Base-by-base conservation (phyloP, 2,888 invertebrate genomes). In the Catocala nupta region DNA sequence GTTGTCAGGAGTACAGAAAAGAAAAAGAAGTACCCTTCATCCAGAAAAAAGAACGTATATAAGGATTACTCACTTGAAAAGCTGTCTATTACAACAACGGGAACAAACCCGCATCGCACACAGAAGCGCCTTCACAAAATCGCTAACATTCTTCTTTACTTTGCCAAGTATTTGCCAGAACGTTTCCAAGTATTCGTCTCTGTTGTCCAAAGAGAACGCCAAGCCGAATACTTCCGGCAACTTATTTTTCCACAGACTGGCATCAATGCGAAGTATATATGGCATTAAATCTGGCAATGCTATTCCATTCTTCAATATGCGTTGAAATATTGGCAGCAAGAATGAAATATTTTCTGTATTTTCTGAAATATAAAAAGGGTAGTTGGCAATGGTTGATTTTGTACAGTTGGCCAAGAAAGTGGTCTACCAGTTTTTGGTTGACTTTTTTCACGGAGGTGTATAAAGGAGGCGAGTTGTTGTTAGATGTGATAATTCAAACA, bases 41-140 rank as follows among this genome's bases (percentile, higher is more conserved):
- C 25, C 25, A 25, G 25, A 25, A 3, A 25, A 25, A 25, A 25
- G 4, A 39, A 36, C 8, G 5, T 72, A 81, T 7, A 48, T n/a
- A 48, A 34, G 8, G 51, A 11, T 25, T 10, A 49, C 78, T 75
- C 53, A 90, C 92, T 81, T 85, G 48, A 90, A 86, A 25, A 86
- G 78, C 0, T 63, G 64, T 9, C 71, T 69, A 63, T 88, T 83
- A 6, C 90, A 90, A 44, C 83, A 78, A 0, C 63, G 65, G 0
- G 75, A 68, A 48, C 73, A 84, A 0, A 75, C 80, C 11, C 59
- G 69, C 59, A 86, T 85, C 0, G 81, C 75, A 48, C 85, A 82
- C 65, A 81, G 81, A 53, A 92, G 10, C 42, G 87, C 65, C 8
- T 82, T 84, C 0, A 92, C 77, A 54, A 86, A 91, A 0, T 77